Base-by-base conservation (phyloP, 2,113 vertebrate genomes). In the Heloderma charlesbogerti region DNA sequence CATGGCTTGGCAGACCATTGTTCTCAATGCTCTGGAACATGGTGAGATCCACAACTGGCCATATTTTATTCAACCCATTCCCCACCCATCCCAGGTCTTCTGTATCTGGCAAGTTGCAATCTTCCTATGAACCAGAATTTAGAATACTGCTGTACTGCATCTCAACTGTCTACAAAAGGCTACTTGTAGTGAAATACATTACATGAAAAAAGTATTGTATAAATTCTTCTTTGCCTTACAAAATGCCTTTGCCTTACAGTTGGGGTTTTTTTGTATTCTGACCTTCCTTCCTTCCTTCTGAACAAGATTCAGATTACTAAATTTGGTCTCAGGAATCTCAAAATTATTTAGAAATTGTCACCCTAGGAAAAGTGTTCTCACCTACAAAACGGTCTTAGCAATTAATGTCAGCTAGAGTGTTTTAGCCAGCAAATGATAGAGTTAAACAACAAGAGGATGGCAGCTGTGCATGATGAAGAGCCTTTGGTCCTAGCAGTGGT, bases 381-480 rank as follows among this genome's bases (percentile, higher is more conserved):
- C 93, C 94, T 93, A 95, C 69, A 40, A 84, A 90, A 92, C 77
- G 93, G 89, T 88, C 88, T 91, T 89, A 91, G 89, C 90, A 89
- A 89, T 94, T 93, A 91, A 91, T 95, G 94, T 94, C 85, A 90
- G 74, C 67, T 93, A 93, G 80, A 93, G 91, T n/a, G 57, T 90
- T 93, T 95, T 86, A 93, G 81, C 43, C 93, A 93, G 40, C 79
- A 79, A 91, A 94, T 43, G n/a, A 27, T 1, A 77, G 67, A 57
- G 91, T 95, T 95, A 94, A 95, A 95, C 95, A 95, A 95, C 94
- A 95, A 95, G 92, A 95, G 92, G 85, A 92, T 93, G 90, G 92
- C 94, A 93, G 93, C 90, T 92, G 91, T 92, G 89, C 89, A 95
- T 94, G 94, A 93, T 94, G 95, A 96, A 96, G 91, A 94, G 90